Evolutionary conservation across 35 echinoderm and acorn worm genomes (phyloP).

Genomic region (Acanthaster planci): DNA sequence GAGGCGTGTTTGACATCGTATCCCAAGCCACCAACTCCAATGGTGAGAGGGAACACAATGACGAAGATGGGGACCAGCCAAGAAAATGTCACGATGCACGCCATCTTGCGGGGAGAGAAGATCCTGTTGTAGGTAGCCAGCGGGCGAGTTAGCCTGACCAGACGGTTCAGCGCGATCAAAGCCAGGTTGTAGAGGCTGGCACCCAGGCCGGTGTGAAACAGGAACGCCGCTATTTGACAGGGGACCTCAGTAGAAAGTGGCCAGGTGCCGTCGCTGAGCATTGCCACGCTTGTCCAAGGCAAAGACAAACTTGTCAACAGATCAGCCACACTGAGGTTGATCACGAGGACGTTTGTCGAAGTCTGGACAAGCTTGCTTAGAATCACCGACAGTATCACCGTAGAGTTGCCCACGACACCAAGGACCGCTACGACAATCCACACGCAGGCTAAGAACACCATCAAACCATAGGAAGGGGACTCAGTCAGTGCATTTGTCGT

Average conservation of each 20-base stretch:
- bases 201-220: conserved; percentile 51
- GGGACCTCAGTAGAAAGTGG: conserved; percentile 52
- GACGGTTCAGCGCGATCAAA: conserved; percentile 50
- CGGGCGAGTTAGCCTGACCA: conserved; percentile 51
- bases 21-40: conserved; percentile 60
- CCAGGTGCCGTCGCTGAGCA: conserved; percentile 56
- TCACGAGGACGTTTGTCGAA: conserved; percentile 64
- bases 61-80: conserved; percentile 53
- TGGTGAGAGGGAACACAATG: not conserved
- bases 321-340: no score
- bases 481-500: not conserved
- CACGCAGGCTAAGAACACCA: conserved; percentile 37
- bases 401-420: conserved; percentile 58
- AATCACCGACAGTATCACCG: conserved; percentile 61
- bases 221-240: conserved; percentile 52
- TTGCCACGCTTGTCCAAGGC: conserved; percentile 57
- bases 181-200: conserved; percentile 73
- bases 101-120: conserved; percentile 34
- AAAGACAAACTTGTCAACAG: conserved; percentile 65
- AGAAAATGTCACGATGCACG: conserved; percentile 22
- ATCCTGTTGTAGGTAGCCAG: conserved; percentile 42
- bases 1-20: conserved; percentile 44
- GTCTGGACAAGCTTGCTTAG: conserved; percentile 54
- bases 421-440: conserved; percentile 55
- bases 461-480: conserved; percentile 10